A percentile compares a stretch with the other conserved stretches of the same genome.
Evolutionary conservation across 2,888 invertebrate species (phyloP).

Genomic region (Opisthograptis luteolata): DNA sequence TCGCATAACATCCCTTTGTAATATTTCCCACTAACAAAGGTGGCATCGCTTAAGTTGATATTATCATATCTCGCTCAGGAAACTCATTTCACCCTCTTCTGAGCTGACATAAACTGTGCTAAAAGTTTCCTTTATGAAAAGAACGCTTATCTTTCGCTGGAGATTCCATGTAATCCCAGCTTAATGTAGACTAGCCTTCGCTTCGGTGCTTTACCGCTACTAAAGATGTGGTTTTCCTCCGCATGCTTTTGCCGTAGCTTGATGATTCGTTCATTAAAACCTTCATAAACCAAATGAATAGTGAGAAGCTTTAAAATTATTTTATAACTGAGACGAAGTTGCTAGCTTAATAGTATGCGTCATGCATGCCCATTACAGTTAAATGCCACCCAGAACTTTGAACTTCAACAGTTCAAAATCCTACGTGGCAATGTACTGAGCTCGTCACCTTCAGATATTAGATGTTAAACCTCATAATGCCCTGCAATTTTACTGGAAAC

Average conservation of each 20-base stretch:
- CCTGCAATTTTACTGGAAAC: too few relatives aligned
- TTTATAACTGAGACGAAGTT: too few relatives aligned
- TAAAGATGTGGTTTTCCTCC: conserved; percentile 10
- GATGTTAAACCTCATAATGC: too few relatives aligned
- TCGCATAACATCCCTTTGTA: conserved; percentile 30
- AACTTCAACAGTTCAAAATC: too few relatives aligned
- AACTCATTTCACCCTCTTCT: conserved; percentile 44
- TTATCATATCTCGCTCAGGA: conserved; percentile 42
- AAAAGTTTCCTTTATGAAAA: conserved; percentile 25
- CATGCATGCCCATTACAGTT: too few relatives aligned
- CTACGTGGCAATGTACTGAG: too few relatives aligned
- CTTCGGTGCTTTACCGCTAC: conserved; percentile 7
- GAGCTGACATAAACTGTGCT: conserved; percentile 25
- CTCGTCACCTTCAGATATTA: too few relatives aligned
- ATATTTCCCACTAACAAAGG: conserved; percentile 39
- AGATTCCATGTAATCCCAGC: conserved; percentile 12
- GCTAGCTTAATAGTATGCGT: too few relatives aligned
- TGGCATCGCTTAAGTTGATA: conserved; percentile 38
- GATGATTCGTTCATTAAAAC: conserved; percentile 5
- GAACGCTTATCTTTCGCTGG: conserved; percentile 28
- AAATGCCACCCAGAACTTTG: too few relatives aligned
- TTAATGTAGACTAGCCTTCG: conserved; percentile 21
- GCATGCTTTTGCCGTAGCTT: neutral
- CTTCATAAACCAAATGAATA: too few relatives aligned
- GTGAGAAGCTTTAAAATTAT: too few relatives aligned